Conservation (phyloP, 2,888 invertebrate genomes). For the Euplexia lucipara region DNA sequence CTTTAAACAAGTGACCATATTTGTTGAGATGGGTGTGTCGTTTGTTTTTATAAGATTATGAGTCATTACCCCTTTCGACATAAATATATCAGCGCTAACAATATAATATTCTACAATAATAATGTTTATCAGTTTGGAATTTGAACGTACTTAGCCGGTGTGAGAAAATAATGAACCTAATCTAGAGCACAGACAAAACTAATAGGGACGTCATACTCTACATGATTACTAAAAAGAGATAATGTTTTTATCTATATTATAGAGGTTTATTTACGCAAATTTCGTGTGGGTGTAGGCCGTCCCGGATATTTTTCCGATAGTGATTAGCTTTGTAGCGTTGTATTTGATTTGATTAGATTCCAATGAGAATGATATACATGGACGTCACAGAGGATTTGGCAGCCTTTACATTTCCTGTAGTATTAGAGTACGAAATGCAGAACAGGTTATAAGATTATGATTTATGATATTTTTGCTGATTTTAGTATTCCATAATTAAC, state of each 20-base stretch:
- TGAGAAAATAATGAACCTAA: constrained; percentile 45
- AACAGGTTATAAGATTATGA: neutral
- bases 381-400: constrained; percentile 52
- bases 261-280: constrained; percentile 50
- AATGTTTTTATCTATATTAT: constrained; percentile 41
- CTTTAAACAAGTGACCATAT: constrained; percentile 7
- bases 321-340: constrained; percentile 28
- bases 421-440: constrained; percentile 3
- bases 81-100: constrained; percentile 12
- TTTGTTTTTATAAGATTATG: constrained; percentile 42
- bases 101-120: constrained; percentile 35
- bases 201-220: constrained; percentile 39
- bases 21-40: constrained; percentile 49
- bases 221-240: constrained; percentile 44
- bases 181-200: constrained; percentile 25
- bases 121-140: constrained; percentile 45
- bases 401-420: constrained; percentile 22
- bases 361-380: constrained; percentile 46
- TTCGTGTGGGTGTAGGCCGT: constrained; percentile 33
- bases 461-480: neutral
- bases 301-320: constrained; percentile 41
- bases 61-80: constrained; percentile 30
- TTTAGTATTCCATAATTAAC: too few species aligned
- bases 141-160: constrained; percentile 25
- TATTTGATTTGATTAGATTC: constrained; percentile 51